Percentiles rank a stretch among this genome's conserved stretches.
phyloP scores from a whole-genome alignment of 2,113 vertebrate species.

The Tupaia chinensis region DNA sequence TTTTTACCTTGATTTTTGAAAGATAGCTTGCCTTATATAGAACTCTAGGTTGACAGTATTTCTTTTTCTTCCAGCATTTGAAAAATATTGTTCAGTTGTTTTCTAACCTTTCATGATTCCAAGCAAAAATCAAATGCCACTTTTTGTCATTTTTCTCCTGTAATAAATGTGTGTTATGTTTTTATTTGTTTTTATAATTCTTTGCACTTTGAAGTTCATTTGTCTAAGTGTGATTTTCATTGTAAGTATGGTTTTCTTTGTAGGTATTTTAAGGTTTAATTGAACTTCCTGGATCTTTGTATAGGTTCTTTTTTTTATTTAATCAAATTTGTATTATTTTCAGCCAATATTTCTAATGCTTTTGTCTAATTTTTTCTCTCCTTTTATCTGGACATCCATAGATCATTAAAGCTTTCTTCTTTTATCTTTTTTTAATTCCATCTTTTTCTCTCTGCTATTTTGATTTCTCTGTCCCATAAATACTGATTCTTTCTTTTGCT shows the following conservation, averaged over 20 bases:
- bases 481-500: not conserved
- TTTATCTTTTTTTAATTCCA: not conserved
- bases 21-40: not conserved
- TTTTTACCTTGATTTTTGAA: not conserved
- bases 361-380: not conserved
- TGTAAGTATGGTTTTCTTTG: not conserved
- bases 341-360: not conserved
- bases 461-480: not conserved
- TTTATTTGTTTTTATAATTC: not conserved
- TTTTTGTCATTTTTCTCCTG: not conserved
- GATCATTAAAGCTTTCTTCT: not conserved
- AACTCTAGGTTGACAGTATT: not conserved
- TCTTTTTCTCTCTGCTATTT: not conserved
- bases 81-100: not conserved
- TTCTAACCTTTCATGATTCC: not conserved
- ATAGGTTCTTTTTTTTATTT: not conserved
- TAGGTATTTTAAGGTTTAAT: not conserved
- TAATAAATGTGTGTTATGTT: not conserved
- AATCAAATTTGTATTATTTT: not conserved
- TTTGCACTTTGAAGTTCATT: no score
- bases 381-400: not conserved
- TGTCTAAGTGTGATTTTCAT: not conserved
- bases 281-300: not conserved
- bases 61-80: not conserved
- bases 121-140: not conserved